These are phyloP conservation scores for Lepidonotus clava DNA, from an alignment of 2,888 invertebrate genomes.

Conservation along the genomic window DNA sequence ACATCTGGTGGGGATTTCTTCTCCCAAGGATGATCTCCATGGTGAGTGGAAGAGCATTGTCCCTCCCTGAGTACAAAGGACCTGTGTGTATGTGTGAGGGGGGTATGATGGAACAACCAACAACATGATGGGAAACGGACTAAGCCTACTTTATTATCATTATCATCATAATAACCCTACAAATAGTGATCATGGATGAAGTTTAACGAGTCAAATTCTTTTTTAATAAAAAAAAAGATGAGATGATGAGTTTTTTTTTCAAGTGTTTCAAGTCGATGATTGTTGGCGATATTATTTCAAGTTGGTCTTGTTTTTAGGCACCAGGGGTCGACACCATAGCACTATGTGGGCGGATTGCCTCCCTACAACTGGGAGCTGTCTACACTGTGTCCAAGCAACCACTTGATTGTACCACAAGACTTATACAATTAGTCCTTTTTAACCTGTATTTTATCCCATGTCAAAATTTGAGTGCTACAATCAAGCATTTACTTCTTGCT, in stretches of 20 bases:
- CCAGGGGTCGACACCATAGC: conserved; percentile 48
- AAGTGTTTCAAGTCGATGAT: conserved; percentile 51
- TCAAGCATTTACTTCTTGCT: conserved; percentile 37
- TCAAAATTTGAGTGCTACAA: conserved; percentile 20
- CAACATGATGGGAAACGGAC: neutral
- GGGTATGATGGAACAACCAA: neutral
- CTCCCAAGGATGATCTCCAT: neutral
- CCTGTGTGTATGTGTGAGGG: neutral
- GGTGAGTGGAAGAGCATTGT: neutral
- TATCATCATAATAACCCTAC: neutral
- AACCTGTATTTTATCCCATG: too few relatives aligned
- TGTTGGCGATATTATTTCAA: conserved; percentile 46
- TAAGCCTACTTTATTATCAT: neutral
- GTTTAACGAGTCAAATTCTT: neutral
- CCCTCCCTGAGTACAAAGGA: conserved; percentile 26
- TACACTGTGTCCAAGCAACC: conserved; percentile 38
- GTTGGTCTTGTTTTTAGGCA: conserved; percentile 50
- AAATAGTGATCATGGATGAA: neutral
- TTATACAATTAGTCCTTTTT: neutral
- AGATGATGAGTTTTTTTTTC: conserved; percentile 35
- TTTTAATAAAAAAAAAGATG: conserved; percentile 16
- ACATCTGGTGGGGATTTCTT: too few relatives aligned
- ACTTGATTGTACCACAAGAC: conserved; percentile 34
- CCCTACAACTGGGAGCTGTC: conserved; percentile 23
- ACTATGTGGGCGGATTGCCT: conserved; percentile 35